These are phyloP conservation scores for Poecilia wingei DNA, from an alignment of 2,797 vertebrate genomes.

Conservation along the genomic window DNA sequence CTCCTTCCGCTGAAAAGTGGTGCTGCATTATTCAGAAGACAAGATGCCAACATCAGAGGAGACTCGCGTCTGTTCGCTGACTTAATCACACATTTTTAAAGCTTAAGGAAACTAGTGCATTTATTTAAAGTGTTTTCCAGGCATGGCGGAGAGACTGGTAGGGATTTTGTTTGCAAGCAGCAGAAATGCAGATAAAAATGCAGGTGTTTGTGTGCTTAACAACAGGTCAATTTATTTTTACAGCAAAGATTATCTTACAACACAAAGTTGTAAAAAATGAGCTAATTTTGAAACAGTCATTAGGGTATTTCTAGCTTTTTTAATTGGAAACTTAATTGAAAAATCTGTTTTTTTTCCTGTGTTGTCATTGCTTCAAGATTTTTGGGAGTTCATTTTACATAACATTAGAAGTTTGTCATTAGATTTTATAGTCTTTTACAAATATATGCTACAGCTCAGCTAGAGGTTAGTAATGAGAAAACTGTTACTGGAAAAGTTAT, in stretches of 20 bases:
- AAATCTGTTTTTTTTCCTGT: background rate
- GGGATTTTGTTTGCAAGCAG: background rate
- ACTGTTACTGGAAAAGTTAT: background rate
- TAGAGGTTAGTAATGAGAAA: background rate
- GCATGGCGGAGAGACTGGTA: background rate
- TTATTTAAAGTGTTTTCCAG: conserved; percentile 5
- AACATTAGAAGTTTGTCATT: background rate
- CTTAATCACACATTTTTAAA: conserved; percentile 25
- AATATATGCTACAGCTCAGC: background rate
- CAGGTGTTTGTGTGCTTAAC: background rate
- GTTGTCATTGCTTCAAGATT: background rate
- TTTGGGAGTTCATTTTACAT: background rate
- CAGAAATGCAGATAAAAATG: background rate
- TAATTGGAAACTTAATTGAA: background rate
- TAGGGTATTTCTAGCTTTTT: background rate
- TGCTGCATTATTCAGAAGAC: conserved; percentile 62
- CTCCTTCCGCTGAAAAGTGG: conserved; percentile 37
- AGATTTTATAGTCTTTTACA: background rate
- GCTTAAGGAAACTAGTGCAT: background rate
- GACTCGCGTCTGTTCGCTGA: conserved; percentile 46
- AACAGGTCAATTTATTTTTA: background rate
- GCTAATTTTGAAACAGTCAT: background rate
- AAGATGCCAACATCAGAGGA: conserved; percentile 31
- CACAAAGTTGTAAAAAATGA: background rate
- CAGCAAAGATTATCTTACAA: background rate